These are phyloP conservation scores for Scomber colias DNA, from an alignment of 2,113 vertebrate genomes.

Conservation along the genomic window DNA sequence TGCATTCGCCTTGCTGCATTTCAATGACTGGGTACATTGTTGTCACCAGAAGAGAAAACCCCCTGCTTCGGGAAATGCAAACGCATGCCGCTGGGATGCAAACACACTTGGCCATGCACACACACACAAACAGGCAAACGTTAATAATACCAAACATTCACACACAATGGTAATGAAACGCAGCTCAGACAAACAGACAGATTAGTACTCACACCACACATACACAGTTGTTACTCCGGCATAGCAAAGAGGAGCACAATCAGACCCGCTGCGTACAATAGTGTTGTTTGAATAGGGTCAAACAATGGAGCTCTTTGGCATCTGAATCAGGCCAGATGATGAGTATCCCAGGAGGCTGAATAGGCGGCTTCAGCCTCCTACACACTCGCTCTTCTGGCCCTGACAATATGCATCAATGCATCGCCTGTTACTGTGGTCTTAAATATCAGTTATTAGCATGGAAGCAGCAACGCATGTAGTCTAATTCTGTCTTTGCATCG, in stretches of 20 bases:
- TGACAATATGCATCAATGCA: constrained; percentile 62
- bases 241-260: constrained; percentile 59
- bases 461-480: constrained; percentile 36
- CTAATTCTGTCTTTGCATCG: constrained; percentile 28
- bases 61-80: constrained; percentile 59
- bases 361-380: constrained; percentile 72
- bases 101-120: constrained; percentile 37
- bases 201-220: constrained; percentile 19
- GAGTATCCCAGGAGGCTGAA: constrained; percentile 74
- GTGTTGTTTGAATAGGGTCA: constrained; percentile 73
- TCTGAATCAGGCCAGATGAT: constrained; percentile 75
- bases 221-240: constrained; percentile 48
- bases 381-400: constrained; percentile 59
- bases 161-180: constrained; percentile 41
- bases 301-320: constrained; percentile 78
- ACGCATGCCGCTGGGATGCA: constrained; percentile 53
- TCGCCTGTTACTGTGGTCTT: constrained; percentile 50
- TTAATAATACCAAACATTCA: constrained; percentile 35
- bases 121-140: constrained; percentile 32
- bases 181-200: constrained; percentile 23
- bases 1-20: constrained; percentile 47
- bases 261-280: constrained; percentile 73
- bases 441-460: constrained; percentile 67
- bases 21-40: constrained; percentile 69
- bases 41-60: constrained; percentile 43